These are phyloP conservation scores for Drosophila diplacantha DNA, from an alignment of 2,888 invertebrate genomes.

Conservation along the genomic window DNA sequence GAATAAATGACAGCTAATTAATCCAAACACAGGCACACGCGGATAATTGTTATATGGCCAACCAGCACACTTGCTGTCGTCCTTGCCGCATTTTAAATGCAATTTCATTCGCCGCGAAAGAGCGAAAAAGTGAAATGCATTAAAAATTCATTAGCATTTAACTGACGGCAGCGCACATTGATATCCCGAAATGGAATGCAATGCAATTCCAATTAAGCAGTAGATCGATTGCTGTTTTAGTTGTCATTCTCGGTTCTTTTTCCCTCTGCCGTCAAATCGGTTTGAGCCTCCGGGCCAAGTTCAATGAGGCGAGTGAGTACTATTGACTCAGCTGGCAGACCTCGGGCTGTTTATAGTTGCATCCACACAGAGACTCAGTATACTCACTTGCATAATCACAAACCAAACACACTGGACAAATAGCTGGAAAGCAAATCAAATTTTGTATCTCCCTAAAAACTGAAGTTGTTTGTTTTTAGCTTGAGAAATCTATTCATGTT, in stretches of 20 bases:
- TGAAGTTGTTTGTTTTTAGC: not conserved
- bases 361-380: constrained; percentile 19
- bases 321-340: constrained; percentile 25
- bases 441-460: not conserved
- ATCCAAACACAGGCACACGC: constrained; percentile 33
- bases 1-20: constrained; percentile 67
- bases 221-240: constrained; percentile 32
- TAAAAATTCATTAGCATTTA: constrained; percentile 62
- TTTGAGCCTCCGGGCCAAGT: not conserved
- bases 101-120: constrained; percentile 41
- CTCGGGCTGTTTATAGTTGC: constrained; percentile 11
- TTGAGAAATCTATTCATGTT: not conserved
- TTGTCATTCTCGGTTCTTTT: constrained; percentile 3
- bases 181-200: constrained; percentile 14
- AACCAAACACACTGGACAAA: constrained; percentile 19
- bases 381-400: constrained; percentile 43
- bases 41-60: constrained; percentile 12
- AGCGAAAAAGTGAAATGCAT: constrained; percentile 49
- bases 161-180: constrained; percentile 26
- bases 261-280: constrained; percentile 11
- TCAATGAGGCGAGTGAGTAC: constrained; percentile 16
- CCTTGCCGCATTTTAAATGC: constrained; percentile 64
- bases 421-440: not conserved
- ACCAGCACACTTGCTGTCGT: constrained; percentile 25
- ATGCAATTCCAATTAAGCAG: constrained; percentile 43